Conservation (phyloP, 2,797 vertebrate species). For the Iguana delicatissima region DNA sequence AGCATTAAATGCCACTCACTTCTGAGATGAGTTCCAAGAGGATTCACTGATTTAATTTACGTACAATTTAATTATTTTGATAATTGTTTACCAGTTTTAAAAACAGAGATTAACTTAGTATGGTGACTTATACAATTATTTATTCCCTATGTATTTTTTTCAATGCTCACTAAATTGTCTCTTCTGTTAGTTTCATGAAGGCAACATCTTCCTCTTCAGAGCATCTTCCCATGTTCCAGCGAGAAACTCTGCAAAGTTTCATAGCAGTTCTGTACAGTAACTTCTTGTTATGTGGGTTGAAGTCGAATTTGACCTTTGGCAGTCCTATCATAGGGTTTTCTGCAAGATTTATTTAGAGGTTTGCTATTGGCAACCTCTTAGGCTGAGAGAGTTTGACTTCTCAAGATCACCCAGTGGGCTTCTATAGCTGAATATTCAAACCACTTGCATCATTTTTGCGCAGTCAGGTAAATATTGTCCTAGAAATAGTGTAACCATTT, state of each 20-base stretch:
- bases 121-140: slow-evolving; percentile 37
- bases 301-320: too few relatives aligned
- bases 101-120: slow-evolving; percentile 25
- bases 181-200: slow-evolving; percentile 5
- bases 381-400: too few relatives aligned
- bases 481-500: background rate
- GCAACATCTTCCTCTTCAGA: background rate
- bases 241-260: slow-evolving; percentile 25
- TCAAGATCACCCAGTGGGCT: too few relatives aligned
- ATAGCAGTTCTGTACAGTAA: background rate
- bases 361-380: too few relatives aligned
- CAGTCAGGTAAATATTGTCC: slow-evolving; percentile 8
- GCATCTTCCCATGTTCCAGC: background rate
- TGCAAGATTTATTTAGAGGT: too few relatives aligned
- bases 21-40: slow-evolving; percentile 24
- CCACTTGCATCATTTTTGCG: background rate
- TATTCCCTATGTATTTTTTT: slow-evolving; percentile 30
- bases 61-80: slow-evolving; percentile 46
- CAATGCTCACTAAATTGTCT: background rate
- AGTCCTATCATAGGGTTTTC: too few relatives aligned
- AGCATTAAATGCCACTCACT: background rate
- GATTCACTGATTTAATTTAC: slow-evolving; percentile 20
- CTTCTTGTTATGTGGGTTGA: too few relatives aligned
- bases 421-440: too few relatives aligned
- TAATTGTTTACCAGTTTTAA: slow-evolving; percentile 36